Base-by-base conservation (phyloP, 2,888 invertebrate species). In the Agonopterix alstromeriana region DNA sequence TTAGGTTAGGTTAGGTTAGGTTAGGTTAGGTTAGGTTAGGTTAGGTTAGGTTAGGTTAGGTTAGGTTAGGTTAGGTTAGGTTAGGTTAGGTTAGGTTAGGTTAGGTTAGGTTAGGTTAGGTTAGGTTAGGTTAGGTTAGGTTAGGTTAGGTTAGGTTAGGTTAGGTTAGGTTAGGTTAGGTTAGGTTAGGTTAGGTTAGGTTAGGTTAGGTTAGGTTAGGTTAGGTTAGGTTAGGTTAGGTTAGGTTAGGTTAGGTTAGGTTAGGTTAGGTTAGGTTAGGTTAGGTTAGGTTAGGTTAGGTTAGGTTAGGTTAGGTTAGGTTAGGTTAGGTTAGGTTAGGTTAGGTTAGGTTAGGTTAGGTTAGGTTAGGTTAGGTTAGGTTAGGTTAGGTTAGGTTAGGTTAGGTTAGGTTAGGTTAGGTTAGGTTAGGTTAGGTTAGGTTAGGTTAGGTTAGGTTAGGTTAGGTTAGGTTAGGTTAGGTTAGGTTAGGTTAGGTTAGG, bases 1-100 rank as follows among this genome's bases (percentile, higher is more conserved):
- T 57, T 57, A 53, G 58, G 54, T 53, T 58, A 50, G 54, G 56
- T 53, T 58, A 51, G 56, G 55, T 55, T 55, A 51, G 56, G 57
- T 57, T 57, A 52, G 56, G 57, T 59, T 59, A 36, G 36, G 17
- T 17, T 17, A 49, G 46, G 49, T 46, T 46, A 55, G 55, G 53
- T 53, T 53, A 53, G 55, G 54, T 54, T 55, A 53, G 55, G 57
- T 57, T 57, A 53, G 58, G 54, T 53, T 58, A 50, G 54, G 56
- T 53, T 58, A 51, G 56, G 55, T 55, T 55, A 51, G 56, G 57
- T 57, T 57, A 52, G 56, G 57, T 59, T 59, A 36, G 36, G 17
- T 17, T 17, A 14, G 14, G 14, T 54, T 54, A 48, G 46, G 43
- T 50, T 43, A 53, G 55, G 54, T 54, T 55, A 53, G 55, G 57